Evolutionary conservation across 2,888 invertebrate species (phyloP), one percentile per base, ranked within the genome.

Genomic region (Pollenia labialis): DNA sequence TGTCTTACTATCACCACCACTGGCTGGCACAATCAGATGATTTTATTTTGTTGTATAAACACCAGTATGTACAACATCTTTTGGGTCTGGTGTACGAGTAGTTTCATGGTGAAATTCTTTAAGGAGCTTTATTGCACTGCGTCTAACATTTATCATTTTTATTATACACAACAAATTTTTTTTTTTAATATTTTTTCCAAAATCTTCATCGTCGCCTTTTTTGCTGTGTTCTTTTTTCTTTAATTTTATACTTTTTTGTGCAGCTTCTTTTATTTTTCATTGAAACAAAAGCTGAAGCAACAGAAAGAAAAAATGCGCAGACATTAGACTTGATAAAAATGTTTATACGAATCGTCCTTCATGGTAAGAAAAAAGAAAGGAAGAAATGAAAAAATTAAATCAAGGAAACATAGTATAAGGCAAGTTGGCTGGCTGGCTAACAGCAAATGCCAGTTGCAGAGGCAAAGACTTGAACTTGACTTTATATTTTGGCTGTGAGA

Each of bases 131-230:
- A 81, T 76, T 81, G 85, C 85, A 76, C 18, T 85, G 85, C 85
- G 64, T 85, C 85, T 71, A 81, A 81, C 85, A 85, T 85, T 85
- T 85, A 85, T 85, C 85, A 85, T 85, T 85, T 85, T 85, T 85
- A 85, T 85, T 85, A 81, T 64, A 75, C 40, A 54, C 54, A 72
- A 74, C 77, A 62, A 60, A 72, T 50, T 56, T 72, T 84, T 79
- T 66, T 82, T 60, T 32, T 14, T n/a, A 1, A 18, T 60, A 44
- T 9, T 44, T 56, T 72, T 58, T 56, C 18, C 2, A 18, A 74
- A 84, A 79, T 80, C 46, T 80, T 80, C 68, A 80, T 84, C 60
- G 68, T 84, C 84, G 84, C 79, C 84, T 80, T 68, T 32, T 46
- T 74, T 69, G 60, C 32, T 62, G 32, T 76, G 40, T 40, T 58